Conservation (phyloP, 2,797 vertebrate species). For the Platalea minor region DNA sequence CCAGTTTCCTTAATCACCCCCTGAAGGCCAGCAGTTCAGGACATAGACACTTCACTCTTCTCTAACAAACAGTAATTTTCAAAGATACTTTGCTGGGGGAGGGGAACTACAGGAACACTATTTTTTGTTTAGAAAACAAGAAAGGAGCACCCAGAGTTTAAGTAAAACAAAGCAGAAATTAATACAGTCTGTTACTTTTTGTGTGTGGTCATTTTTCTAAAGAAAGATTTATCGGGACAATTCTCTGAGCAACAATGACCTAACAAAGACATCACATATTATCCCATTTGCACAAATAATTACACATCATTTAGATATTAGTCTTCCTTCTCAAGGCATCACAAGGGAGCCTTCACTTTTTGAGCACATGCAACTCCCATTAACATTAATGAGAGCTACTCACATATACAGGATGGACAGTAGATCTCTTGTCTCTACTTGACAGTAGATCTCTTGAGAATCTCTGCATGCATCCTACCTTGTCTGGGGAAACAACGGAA, state of each 20-base stretch:
- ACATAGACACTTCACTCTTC: neutral
- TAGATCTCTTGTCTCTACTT: neutral
- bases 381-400: constrained; percentile 58
- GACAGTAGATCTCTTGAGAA: constrained; percentile 20
- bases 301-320: constrained; percentile 51
- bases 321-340: constrained; percentile 10
- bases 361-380: constrained; percentile 13
- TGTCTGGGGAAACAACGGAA: neutral
- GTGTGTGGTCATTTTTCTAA: constrained; percentile 26
- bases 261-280: constrained; percentile 57
- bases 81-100: neutral
- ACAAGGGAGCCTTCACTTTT: constrained; percentile 12
- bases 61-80: neutral
- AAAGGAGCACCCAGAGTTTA: neutral
- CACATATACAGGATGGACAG: constrained; percentile 24
- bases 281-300: constrained; percentile 58
- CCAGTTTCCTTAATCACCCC: neutral
- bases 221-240: constrained; percentile 2
- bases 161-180: neutral
- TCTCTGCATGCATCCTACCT: neutral
- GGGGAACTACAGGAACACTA: neutral
- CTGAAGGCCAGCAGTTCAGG: neutral
- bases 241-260: constrained; percentile 40
- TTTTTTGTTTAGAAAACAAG: neutral
- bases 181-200: neutral